phyloP scores from a whole-genome alignment of 1,140 invertebrate genomes.

The Ceratina japonica region DNA sequence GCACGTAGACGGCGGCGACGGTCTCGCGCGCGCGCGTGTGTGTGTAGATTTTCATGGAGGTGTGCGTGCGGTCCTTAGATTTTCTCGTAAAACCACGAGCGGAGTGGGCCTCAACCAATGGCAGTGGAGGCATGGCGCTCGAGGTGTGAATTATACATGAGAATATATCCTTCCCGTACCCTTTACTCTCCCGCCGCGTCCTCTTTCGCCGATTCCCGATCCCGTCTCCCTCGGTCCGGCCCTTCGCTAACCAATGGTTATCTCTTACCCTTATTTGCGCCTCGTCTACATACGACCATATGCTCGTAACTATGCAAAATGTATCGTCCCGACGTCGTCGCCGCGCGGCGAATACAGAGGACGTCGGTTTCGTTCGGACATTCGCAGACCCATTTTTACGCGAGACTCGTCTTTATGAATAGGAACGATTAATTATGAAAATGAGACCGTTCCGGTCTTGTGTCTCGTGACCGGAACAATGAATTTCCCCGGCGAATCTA shows the following conservation, averaged over 20 bases:
- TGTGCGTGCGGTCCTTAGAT: constrained; percentile 58
- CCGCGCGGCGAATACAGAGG: background rate
- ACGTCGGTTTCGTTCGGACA: background rate
- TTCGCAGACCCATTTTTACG: background rate
- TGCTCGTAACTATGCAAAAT: constrained; percentile 44
- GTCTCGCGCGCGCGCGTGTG: background rate
- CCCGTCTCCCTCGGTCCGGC: constrained; percentile 25
- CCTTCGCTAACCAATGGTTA: constrained; percentile 46
- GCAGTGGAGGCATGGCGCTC: constrained; percentile 76
- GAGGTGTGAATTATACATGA: constrained; percentile 80
- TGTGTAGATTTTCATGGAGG: background rate
- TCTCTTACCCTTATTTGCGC: constrained; percentile 48
- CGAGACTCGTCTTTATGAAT: background rate
- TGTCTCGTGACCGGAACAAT: background rate
- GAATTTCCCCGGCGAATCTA: background rate
- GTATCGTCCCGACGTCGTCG: constrained; percentile 10
- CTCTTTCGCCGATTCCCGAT: constrained; percentile 28
- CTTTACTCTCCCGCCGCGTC: constrained; percentile 36
- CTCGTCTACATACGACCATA: constrained; percentile 35
- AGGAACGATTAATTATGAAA: background rate
- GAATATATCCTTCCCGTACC: constrained; percentile 67
- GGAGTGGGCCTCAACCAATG: constrained; percentile 72
- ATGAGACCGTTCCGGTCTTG: background rate
- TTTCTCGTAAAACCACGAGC: constrained; percentile 72
- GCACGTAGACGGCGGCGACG: background rate